Evolutionary conservation across 1,140 invertebrate genomes (phyloP).

Genomic region (Apis laboriosa): DNA sequence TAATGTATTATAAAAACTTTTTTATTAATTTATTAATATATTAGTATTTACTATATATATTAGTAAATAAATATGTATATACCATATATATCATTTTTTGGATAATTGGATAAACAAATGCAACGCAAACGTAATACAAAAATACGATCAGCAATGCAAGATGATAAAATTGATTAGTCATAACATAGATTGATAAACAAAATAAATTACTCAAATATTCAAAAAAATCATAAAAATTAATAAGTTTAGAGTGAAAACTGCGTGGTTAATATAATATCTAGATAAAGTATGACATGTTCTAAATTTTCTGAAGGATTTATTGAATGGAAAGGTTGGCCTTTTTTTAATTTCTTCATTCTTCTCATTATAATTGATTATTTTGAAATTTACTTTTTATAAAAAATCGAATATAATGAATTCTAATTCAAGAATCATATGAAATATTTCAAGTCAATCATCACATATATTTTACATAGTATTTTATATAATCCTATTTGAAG

Average conservation of each 20-base stretch:
- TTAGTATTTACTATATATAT: not conserved
- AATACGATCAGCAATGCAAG: not conserved
- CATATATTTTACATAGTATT: not conserved
- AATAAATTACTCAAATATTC: slow-evolving; percentile 14
- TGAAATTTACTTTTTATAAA: slow-evolving; percentile 30
- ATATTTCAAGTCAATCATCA: not conserved
- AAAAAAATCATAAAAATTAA: not conserved
- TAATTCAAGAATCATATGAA: slow-evolving; percentile 2
- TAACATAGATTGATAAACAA: not conserved
- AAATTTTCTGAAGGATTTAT: slow-evolving; percentile 29
- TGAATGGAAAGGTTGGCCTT: slow-evolving; percentile 64
- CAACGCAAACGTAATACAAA: not conserved
- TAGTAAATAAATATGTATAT: not conserved
- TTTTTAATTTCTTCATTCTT: slow-evolving; percentile 63
- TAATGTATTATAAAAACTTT: too few species aligned
- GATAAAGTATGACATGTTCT: slow-evolving; percentile 30
- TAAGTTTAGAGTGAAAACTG: not conserved
- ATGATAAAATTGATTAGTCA: not conserved
- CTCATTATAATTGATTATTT: slow-evolving; percentile 52
- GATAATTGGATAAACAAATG: slow-evolving; percentile 8
- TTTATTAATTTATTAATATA: too few species aligned
- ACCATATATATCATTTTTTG: not conserved
- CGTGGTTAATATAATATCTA: not conserved
- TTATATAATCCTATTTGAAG: not conserved
- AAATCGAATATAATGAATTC: not conserved